These are phyloP conservation scores for Zalophus californianus DNA, from an alignment of 2,797 vertebrate species.

Conservation along the genomic window DNA sequence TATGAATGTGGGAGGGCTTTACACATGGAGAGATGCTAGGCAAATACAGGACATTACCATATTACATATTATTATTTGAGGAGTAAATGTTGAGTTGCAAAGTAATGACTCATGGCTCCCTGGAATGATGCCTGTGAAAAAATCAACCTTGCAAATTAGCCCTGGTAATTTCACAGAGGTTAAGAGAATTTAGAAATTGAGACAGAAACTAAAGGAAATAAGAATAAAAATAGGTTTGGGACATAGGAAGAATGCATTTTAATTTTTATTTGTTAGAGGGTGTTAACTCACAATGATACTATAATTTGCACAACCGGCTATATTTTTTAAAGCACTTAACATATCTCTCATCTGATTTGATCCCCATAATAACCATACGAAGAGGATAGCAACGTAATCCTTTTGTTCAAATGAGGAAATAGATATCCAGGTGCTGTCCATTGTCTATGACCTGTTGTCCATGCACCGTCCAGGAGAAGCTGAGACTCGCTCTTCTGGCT, in stretches of 20 bases:
- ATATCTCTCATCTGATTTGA: not conserved
- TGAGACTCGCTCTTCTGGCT: not conserved
- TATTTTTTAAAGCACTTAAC: not conserved
- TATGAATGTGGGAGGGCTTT: not conserved
- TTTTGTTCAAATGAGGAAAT: not conserved
- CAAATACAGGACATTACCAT: not conserved
- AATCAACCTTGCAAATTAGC: not conserved
- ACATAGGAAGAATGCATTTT: not conserved
- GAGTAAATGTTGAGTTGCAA: not conserved
- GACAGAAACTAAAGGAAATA: not conserved
- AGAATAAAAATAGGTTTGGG: not conserved
- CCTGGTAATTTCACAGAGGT: not conserved
- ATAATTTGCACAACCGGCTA: not conserved
- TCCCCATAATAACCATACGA: not conserved
- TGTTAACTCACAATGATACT: not conserved
- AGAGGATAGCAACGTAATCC: not conserved
- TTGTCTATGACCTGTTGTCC: not conserved
- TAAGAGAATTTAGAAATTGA: conserved; percentile 1
- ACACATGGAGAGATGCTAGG: not conserved
- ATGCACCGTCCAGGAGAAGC: not conserved
- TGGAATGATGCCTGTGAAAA: not conserved
- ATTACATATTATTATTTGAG: not conserved
- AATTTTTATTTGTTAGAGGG: not conserved
- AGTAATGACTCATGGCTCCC: not conserved
- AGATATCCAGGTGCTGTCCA: not conserved